These are phyloP conservation scores for Celastrina argiolus DNA, from an alignment of 2,888 invertebrate species.

Conservation along the genomic window DNA sequence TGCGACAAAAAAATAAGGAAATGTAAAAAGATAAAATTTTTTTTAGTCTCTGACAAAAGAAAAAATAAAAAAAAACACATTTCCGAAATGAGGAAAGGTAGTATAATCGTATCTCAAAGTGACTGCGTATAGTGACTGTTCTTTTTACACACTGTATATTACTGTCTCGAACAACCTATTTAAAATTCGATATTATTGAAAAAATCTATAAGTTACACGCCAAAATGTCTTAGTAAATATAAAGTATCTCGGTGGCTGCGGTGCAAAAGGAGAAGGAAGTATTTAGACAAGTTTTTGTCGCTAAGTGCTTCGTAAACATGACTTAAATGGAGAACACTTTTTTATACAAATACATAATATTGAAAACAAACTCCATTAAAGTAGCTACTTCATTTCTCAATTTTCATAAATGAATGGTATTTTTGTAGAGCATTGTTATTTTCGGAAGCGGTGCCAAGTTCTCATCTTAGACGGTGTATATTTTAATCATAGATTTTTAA, in stretches of 20 bases:
- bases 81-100: too few species aligned
- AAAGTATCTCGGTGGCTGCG: neutral
- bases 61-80: too few species aligned
- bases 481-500: too few species aligned
- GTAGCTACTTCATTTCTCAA: constrained; percentile 2
- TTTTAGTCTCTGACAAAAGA: too few species aligned
- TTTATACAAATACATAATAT: constrained; percentile 21
- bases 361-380: constrained; percentile 12
- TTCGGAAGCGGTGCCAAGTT: neutral
- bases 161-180: too few species aligned
- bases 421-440: neutral
- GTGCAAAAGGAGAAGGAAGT: constrained; percentile 4
- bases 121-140: too few species aligned
- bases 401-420: neutral
- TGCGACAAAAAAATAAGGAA: too few species aligned
- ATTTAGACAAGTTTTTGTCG: constrained; percentile 28
- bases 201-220: neutral
- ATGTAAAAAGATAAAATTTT: too few species aligned
- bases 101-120: too few species aligned
- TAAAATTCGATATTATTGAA: neutral
- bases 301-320: constrained; percentile 31
- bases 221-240: constrained; percentile 14
- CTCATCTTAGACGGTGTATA: neutral
- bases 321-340: constrained; percentile 28
- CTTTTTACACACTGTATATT: too few species aligned